Evolutionary conservation across 1,140 invertebrate genomes (phyloP).

Genomic region (Zophobas morio): DNA sequence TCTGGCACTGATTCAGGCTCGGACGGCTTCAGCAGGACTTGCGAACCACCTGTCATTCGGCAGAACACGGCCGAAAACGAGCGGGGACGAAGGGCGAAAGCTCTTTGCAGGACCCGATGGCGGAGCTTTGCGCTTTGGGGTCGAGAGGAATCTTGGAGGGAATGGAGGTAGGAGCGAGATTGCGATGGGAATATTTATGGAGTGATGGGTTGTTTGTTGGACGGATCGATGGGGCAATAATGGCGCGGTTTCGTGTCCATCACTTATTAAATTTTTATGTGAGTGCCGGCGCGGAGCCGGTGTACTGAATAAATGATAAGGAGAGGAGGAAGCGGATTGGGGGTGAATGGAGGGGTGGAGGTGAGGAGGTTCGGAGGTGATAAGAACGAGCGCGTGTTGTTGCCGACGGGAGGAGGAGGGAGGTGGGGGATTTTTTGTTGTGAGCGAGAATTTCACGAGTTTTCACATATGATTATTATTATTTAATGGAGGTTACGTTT

Average conservation of each 20-base stretch:
- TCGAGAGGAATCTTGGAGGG: too few relatives aligned
- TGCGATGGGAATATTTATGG: too few relatives aligned
- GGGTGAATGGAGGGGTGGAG: too few relatives aligned
- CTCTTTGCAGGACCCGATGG: neutral
- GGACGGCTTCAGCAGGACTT: conserved; percentile 36
- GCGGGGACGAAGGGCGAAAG: conserved; percentile 12
- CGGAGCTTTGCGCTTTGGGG: neutral
- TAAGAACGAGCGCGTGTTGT: too few relatives aligned
- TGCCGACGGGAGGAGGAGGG: too few relatives aligned
- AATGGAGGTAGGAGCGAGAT: too few relatives aligned
- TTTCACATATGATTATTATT: too few relatives aligned
- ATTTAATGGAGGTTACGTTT: too few relatives aligned
- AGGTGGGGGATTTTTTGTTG: too few relatives aligned
- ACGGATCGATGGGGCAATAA: neutral
- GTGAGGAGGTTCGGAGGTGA: too few relatives aligned
- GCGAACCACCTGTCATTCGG: conserved; percentile 48
- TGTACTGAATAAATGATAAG: neutral
- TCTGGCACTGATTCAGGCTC: conserved; percentile 42
- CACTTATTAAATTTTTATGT: neutral
- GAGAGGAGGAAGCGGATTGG: neutral
- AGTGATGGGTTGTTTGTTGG: too few relatives aligned
- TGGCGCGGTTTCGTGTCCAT: neutral
- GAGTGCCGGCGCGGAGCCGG: neutral
- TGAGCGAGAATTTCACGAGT: too few relatives aligned
- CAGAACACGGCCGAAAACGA: conserved; percentile 24